Evolutionary conservation across 2,888 invertebrate species (phyloP).

Genomic region (Resseliella maxima): DNA sequence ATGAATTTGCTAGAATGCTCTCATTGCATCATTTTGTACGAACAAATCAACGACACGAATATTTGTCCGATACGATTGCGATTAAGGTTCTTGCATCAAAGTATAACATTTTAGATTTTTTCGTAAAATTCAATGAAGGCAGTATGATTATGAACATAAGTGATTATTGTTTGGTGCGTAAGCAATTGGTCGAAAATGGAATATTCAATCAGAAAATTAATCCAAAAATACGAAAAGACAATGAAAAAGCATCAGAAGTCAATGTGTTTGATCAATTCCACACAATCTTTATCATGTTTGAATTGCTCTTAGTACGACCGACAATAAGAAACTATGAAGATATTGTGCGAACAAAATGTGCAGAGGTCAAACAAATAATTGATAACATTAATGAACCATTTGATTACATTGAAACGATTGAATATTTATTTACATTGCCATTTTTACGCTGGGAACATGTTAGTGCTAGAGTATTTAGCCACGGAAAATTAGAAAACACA

Average conservation of each 20-base stretch:
- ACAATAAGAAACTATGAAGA: neutral
- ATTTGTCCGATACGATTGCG: neutral
- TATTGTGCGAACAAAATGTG: neutral
- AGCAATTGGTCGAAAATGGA: neutral
- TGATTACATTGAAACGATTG: conserved; percentile 61
- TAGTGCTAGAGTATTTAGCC: neutral
- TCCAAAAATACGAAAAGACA: neutral
- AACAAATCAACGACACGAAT: neutral
- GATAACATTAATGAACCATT: neutral
- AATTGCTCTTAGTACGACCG: neutral
- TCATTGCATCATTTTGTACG: neutral
- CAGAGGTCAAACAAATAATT: neutral
- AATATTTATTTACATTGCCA: conserved; percentile 64
- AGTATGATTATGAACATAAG: neutral
- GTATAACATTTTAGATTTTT: conserved; percentile 46
- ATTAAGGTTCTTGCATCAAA: conserved; percentile 36
- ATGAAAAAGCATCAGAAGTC: conserved; percentile 1
- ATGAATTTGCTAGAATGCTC: neutral
- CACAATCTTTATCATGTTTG: conserved; percentile 30
- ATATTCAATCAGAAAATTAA: neutral
- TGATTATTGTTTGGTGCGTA: neutral
- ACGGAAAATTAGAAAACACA: neutral
- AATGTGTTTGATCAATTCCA: conserved; percentile 54
- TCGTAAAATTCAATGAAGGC: neutral
- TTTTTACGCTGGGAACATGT: conserved; percentile 66